These are phyloP conservation scores for Eumerus sabulonum DNA, from an alignment of 2,888 invertebrate genomes.

Conservation along the genomic window DNA sequence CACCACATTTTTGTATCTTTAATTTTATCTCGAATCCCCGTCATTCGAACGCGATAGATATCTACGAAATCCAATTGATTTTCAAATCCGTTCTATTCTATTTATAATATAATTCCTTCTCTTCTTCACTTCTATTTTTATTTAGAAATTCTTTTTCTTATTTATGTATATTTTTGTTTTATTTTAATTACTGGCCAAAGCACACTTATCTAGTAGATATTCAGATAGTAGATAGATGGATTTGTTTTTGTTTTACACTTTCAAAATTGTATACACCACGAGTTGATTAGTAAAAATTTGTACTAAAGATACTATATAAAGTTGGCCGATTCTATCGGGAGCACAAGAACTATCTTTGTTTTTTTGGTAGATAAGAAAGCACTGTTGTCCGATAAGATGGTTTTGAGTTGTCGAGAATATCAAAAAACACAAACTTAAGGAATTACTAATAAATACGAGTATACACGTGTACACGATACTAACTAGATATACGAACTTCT, in stretches of 20 bases:
- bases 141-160: too few species aligned
- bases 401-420: too few species aligned
- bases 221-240: not conserved
- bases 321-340: conserved; percentile 12
- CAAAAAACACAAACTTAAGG: too few species aligned
- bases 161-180: not conserved
- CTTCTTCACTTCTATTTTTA: not conserved
- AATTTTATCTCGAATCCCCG: conserved; percentile 1
- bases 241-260: conserved; percentile 13
- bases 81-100: too few species aligned
- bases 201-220: not conserved
- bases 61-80: not conserved
- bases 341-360: too few species aligned
- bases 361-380: not conserved
- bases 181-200: conserved; percentile 2
- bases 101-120: too few species aligned
- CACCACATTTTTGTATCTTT: conserved; percentile 84
- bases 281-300: conserved; percentile 19
- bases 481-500: too few species aligned
- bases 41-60: conserved; percentile 1
- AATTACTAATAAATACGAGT: too few species aligned
- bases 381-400: not conserved
- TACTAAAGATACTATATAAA: conserved; percentile 29
- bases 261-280: conserved; percentile 2
- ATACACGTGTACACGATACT: too few species aligned